Evolutionary conservation across 1,140 invertebrate genomes (phyloP).

Genomic region (Cherax destructor): DNA sequence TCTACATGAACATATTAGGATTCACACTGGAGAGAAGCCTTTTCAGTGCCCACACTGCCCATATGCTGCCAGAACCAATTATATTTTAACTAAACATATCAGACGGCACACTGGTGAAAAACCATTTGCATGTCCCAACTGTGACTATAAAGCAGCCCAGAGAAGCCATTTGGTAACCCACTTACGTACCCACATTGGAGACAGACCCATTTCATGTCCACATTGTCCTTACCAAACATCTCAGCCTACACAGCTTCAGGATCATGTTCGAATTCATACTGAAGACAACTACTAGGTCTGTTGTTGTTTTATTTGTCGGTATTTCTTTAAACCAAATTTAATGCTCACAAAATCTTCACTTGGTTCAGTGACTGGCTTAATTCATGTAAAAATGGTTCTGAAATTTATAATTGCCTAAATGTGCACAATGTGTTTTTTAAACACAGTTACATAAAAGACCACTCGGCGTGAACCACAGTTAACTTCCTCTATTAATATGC

Average conservation of each 20-base stretch:
- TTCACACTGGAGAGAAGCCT: constrained; percentile 58
- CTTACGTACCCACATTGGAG: constrained; percentile 31
- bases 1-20: constrained; percentile 52
- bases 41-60: constrained; percentile 51
- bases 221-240: constrained; percentile 95
- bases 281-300: constrained; percentile 78
- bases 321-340: neutral
- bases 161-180: constrained; percentile 38
- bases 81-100: constrained; percentile 87
- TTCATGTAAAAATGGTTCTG: neutral
- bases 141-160: constrained; percentile 54
- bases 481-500: neutral
- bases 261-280: constrained; percentile 98
- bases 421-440: neutral
- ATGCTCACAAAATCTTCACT: neutral
- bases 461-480: neutral
- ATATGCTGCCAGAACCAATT: constrained; percentile 82
- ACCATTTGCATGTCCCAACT: constrained; percentile 46
- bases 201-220: constrained; percentile 88
- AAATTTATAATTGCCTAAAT: neutral
- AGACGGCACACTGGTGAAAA: constrained; percentile 48
- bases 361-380: neutral
- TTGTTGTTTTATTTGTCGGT: neutral
- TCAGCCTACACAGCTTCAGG: constrained; percentile 89
- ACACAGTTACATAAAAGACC: neutral